Evolutionary conservation across 2,888 invertebrate species (phyloP), one percentile per base, ranked within the genome.

Genomic region (Physocephala rufipes): DNA sequence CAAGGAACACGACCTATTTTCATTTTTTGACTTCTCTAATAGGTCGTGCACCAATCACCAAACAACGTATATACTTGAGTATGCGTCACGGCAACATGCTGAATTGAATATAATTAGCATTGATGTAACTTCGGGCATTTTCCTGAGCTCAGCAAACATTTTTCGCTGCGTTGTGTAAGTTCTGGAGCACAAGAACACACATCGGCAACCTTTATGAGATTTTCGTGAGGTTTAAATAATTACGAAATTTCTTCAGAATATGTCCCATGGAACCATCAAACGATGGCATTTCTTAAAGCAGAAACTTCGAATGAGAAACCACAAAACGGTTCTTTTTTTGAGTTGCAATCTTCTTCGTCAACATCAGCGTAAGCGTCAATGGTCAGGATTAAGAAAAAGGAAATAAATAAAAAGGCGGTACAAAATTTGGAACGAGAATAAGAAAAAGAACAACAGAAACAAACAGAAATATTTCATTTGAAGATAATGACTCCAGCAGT

Each of bases 161-260:
- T 47, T 58, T 45, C 58, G 67, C 67, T 47, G 45, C 64, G 49
- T 49, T 49, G 64, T 24, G 26, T 62, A 62, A 62, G 43, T 30
- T 19, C 19, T 12, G 24, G 24, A 24, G 13, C 63, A 64, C 1
- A 16, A 2, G 19, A 13, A 36, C 45, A 67, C 43, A 70, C 36
- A n/a, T n/a, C n/a, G n/a, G n/a, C n/a, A 64, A 45, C 15, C 71
- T 74, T 75, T 73, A 74, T 73, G 67, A 59, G 70, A 53, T 65
- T 75, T 72, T 76, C 75, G 73, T 74, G 75, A 74, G 74, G 71
- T 73, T 49, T 49, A 64, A 73, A 72, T 73, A 71, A 47, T 70
- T 59, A 3, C 12, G 19, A 12, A 19, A 49, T 15, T 49, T 4
- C 49, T 49, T 2, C 49, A 7, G 36, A 36, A 49, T n/a, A n/a